Conservation (phyloP, 2,113 vertebrate genomes). For the Apeltes quadracus region DNA sequence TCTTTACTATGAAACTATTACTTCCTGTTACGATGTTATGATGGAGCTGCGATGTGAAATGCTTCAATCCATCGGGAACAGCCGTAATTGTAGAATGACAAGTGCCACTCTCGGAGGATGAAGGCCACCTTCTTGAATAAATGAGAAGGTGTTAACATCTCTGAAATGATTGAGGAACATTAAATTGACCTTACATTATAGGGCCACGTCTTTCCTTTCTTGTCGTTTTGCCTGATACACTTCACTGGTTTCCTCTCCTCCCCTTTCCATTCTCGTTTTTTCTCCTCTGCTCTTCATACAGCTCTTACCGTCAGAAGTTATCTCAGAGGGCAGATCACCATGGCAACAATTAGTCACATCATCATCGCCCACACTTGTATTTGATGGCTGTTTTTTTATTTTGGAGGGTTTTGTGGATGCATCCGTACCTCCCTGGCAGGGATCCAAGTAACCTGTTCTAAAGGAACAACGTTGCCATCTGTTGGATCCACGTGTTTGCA, state of each 20-base stretch:
- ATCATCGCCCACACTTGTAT: constrained; percentile 72
- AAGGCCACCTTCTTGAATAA: constrained; percentile 45
- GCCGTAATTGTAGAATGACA: constrained; percentile 49
- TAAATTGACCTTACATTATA: constrained; percentile 65
- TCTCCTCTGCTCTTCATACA: constrained; percentile 36
- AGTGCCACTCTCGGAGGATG: constrained; percentile 50
- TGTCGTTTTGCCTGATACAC: too few species aligned
- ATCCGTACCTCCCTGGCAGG: constrained; percentile 57
- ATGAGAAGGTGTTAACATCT: constrained; percentile 58
- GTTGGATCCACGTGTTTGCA: constrained; percentile 71
- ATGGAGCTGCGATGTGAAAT: not conserved
- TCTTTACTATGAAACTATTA: not conserved
- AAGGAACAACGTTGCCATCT: constrained; percentile 83
- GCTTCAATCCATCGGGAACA: constrained; percentile 48
- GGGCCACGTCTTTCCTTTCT: constrained; percentile 49
- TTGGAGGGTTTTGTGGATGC: constrained; percentile 61
- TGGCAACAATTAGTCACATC: constrained; percentile 81
- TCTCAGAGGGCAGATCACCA: constrained; percentile 75
- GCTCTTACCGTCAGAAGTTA: constrained; percentile 61
- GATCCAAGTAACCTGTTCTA: constrained; percentile 60
- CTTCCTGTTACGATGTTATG: not conserved
- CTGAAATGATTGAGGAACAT: constrained; percentile 51
- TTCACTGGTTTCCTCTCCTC: not conserved
- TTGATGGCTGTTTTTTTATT: constrained; percentile 79
- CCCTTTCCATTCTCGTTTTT: constrained; percentile 22